Conservation (phyloP, 2,888 invertebrate species). For the Eupithecia dodoneata region DNA sequence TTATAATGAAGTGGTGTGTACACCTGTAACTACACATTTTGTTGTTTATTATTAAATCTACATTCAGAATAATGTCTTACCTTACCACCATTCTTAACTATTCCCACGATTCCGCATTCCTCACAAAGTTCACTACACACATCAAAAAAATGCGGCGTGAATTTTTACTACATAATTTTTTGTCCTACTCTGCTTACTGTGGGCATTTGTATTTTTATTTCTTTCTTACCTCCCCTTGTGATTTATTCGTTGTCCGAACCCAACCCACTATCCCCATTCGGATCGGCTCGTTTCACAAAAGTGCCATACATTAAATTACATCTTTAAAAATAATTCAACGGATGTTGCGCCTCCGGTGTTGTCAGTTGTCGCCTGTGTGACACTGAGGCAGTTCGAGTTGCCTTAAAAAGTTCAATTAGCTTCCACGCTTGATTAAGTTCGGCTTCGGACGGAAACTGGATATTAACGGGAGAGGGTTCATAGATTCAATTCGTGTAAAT, state of each 20-base stretch:
- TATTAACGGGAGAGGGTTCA: constrained; percentile 71
- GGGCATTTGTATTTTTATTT: constrained; percentile 56
- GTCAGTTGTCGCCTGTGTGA: constrained; percentile 74
- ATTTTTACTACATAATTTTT: constrained; percentile 56
- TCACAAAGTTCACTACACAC: constrained; percentile 27
- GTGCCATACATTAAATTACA: constrained; percentile 72
- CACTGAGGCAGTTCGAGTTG: constrained; percentile 62
- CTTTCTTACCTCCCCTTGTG: constrained; percentile 68
- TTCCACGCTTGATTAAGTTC: constrained; percentile 71
- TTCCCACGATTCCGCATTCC: constrained; percentile 37
- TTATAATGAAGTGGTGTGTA: constrained; percentile 41
- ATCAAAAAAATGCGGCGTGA: constrained; percentile 52
- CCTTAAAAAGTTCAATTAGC: constrained; percentile 66
- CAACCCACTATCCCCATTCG: constrained; percentile 61
- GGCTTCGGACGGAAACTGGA: constrained; percentile 71
- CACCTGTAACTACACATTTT: constrained; percentile 11
- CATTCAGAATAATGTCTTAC: neutral
- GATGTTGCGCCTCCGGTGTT: constrained; percentile 78
- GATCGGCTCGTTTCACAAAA: constrained; percentile 65
- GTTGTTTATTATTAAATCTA: neutral
- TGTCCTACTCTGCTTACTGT: constrained; percentile 60
- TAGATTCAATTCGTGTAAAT: constrained; percentile 62
- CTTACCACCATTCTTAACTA: constrained; percentile 7
- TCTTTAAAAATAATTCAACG: constrained; percentile 73
- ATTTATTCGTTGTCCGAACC: constrained; percentile 67